Percentiles rank a stretch among this genome's conserved stretches.
phyloP scores from a whole-genome alignment of 2,113 vertebrate genomes.

The Dicerorhinus sumatrensis region DNA sequence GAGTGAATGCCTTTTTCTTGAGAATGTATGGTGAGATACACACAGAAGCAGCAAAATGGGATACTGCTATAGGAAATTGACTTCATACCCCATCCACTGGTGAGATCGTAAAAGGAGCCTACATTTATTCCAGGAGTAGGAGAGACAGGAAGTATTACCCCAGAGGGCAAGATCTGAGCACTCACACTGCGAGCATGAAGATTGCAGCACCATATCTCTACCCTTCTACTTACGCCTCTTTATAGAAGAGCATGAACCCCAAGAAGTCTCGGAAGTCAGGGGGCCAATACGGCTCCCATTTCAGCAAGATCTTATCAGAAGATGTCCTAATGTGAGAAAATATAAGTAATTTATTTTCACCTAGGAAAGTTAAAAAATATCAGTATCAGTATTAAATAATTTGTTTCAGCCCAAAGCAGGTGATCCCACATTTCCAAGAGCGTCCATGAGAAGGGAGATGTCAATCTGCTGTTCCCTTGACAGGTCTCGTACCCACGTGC shows the following conservation, averaged over 20 bases:
- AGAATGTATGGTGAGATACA: not conserved
- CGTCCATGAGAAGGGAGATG: not conserved
- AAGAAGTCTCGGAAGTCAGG: conserved; percentile 96
- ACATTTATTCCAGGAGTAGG: not conserved
- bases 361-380: conserved; percentile 81
- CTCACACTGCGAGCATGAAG: not conserved
- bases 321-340: conserved; percentile 91
- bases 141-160: too few species aligned
- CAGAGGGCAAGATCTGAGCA: too few species aligned
- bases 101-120: not conserved
- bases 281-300: conserved; percentile 96
- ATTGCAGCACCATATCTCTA: too few species aligned
- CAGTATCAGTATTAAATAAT: not conserved
- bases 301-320: conserved; percentile 94
- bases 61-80: not conserved
- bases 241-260: conserved; percentile 99
- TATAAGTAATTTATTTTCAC: conserved; percentile 94
- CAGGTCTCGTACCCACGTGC: not conserved
- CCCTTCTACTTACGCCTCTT: conserved; percentile 95
- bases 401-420: not conserved
- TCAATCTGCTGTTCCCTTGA: fast-evolving
- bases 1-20: not conserved
- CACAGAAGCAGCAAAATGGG: not conserved
- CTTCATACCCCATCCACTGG: fast-evolving
- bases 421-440: not conserved